Base-by-base conservation (phyloP, 2,888 invertebrate species). In the Mesochorus sp. region DNA sequence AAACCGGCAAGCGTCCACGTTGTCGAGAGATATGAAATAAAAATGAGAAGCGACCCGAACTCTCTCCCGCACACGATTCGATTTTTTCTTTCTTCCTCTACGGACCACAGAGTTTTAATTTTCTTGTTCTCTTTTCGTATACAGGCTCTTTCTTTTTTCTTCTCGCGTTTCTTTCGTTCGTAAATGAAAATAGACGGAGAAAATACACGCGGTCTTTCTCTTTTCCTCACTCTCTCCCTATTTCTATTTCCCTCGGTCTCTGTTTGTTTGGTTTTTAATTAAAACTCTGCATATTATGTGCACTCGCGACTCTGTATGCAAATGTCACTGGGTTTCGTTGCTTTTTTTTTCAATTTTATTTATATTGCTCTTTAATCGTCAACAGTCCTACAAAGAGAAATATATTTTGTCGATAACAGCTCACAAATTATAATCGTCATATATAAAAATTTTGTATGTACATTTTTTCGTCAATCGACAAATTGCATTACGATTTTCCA, bases 41-140 rank as follows among this genome's bases (percentile, higher is more conserved):
- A 71, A 64, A 72, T 72, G 53, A 31, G 24, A 53, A 39, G 31
- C 21, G 12, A 51, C 14, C 51, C 14, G 6, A 49, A 31, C 12
- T 12, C 8, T 12, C 19, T 26, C 39, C 37, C 19, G n/a, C n/a
- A n/a, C n/a, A n/a, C n/a, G n/a, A n/a, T n/a, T n/a, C n/a, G 28
- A 8, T 24, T 47, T 17, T 44, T 19, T 42, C 14, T 34, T 42
- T 42, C 28, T 28, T 47, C 34, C 28, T 53, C 6, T 39, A 31
- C 59, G 51, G 47, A 39, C 24, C 37, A 12, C 21, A 5, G 34
- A 71, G 8, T 78, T 78, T 68, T 51, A 59, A 68, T 68, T 67
- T 78, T 79, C 51, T 39, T 68, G 1, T 19, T 21, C 55, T n/a
- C 53, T 61, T 47, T 39, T 47, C 53, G 5, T 26, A n/a, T n/a